Evolutionary conservation across 2,888 invertebrate species (phyloP), one percentile per base, ranked within the genome.

Genomic region (Leucophenga maculata): DNA sequence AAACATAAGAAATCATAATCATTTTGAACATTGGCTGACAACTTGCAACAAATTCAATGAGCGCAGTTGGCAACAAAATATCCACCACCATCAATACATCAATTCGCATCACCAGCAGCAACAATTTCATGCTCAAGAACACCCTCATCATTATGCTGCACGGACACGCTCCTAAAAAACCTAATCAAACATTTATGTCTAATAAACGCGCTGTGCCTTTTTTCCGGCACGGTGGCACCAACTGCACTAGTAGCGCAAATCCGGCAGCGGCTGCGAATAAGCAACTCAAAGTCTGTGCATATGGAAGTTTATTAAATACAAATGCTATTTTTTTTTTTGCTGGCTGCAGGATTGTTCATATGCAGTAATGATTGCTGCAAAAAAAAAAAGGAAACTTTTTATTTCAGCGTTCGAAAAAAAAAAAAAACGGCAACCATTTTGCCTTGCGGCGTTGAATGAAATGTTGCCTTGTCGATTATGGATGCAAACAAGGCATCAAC

Each of bases 361-460:
- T 64, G 48, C 62, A 48, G 48, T 22, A n/a, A n/a, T n/a, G 39
- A 3, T 39, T 11, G 11, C 75, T 73, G 62, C 69, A 66, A 71
- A 72, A 69, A 70, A 60, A 72, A 60, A 64, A 69, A 66, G 73
- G 69, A 70, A 71, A 60, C 52, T 64, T 69, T 22, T 16, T 16
- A n/a, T n/a, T 66, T 74, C 13, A 68, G 65, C 57, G 65, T 69
- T 71, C 71, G 26, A 26, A 44, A 67, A 57, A 44, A 52, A 72
- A 72, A 72, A 72, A 72, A 76, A 84, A 86, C 76, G 86, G 80
- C 82, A 79, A 84, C 86, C 86, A 86, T 86, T 86, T 77, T 78
- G 75, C 67, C 74, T 72, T 71, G 69, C 70, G 72, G 74, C 65
- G 71, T 64, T 65, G 69, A 62, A 65, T 57, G 52, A 62, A 65